These are phyloP conservation scores for Drosophila santomea DNA, from an alignment of 1,140 invertebrate genomes.

Conservation along the genomic window DNA sequence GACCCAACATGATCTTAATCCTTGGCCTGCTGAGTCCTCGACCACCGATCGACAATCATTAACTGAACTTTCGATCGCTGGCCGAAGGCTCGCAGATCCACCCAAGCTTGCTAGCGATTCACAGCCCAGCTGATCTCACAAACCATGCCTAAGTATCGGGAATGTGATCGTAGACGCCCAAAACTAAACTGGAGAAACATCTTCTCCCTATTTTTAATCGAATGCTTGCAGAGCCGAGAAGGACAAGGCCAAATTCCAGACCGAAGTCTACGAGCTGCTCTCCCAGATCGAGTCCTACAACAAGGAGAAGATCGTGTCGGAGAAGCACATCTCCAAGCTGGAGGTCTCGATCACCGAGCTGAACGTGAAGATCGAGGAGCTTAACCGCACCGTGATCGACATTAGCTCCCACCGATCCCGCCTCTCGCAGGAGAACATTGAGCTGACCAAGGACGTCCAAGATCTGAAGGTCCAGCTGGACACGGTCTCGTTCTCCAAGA, in stretches of 20 bases:
- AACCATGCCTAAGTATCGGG: conserved; percentile 68
- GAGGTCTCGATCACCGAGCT: conserved; percentile 95
- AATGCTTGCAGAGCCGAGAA: conserved; percentile 92
- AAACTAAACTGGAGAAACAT: conserved; percentile 37
- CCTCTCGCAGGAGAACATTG: conserved; percentile 96
- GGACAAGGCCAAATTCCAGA: conserved; percentile 97
- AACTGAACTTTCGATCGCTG: conserved; percentile 11
- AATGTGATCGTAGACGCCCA: neutral
- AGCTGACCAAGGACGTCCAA: conserved; percentile 96
- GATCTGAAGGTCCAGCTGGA: conserved; percentile 97
- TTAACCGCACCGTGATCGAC: conserved; percentile 97
- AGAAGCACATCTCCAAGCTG: conserved; percentile 95
- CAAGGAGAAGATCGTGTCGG: conserved; percentile 94
- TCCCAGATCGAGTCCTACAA: conserved; percentile 96
- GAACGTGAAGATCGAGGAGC: conserved; percentile 96
- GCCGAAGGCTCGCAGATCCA: conserved; percentile 25
- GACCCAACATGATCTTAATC: conserved; percentile 41
- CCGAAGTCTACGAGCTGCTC: conserved; percentile 97
- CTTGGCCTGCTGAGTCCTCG: conserved; percentile 47
- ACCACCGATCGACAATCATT: conserved; percentile 22
- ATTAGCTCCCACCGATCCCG: conserved; percentile 96
- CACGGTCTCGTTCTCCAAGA: conserved; percentile 95
- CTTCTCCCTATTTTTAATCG: conserved; percentile 64
- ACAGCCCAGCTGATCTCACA: conserved; percentile 53
- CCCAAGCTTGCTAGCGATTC: conserved; percentile 38